These are phyloP conservation scores for Lagenorhynchus albirostris DNA, from an alignment of 2,113 vertebrate genomes.

Conservation along the genomic window DNA sequence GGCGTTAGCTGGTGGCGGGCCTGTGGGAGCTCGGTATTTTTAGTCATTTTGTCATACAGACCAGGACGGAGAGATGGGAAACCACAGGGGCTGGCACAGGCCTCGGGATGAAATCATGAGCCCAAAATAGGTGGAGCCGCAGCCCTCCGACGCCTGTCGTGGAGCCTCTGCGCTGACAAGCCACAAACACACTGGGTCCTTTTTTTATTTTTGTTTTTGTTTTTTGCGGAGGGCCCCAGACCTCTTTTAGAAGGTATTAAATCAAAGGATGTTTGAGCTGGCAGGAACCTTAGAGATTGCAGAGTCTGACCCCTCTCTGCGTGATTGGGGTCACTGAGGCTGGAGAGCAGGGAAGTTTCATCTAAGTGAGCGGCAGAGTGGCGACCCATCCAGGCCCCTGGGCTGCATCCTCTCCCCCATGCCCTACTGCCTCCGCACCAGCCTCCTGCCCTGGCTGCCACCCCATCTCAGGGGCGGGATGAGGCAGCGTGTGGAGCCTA, in stretches of 20 bases:
- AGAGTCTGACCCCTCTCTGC: not conserved
- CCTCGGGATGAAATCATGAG: constrained; percentile 17
- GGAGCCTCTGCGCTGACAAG: not conserved
- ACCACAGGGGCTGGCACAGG: constrained; percentile 42
- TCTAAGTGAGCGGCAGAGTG: not conserved
- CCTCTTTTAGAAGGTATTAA: not conserved
- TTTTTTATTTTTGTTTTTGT: not conserved
- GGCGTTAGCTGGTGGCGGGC: not conserved
- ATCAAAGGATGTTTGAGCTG: not conserved
- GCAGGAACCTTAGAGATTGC: not conserved
- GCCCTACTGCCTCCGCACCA: rapidly evolving
- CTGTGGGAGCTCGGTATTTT: constrained; percentile 50
- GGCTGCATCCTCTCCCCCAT: rapidly evolving
- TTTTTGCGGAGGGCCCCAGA: not conserved
- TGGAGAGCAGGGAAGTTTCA: not conserved
- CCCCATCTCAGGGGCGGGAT: rapidly evolving
- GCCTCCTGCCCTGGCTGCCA: not conserved
- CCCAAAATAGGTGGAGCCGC: not conserved
- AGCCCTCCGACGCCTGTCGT: not conserved
- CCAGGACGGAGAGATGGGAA: constrained; percentile 39
- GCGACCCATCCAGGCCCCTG: not conserved
- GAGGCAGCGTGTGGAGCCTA: rapidly evolving
- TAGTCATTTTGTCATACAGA: constrained; percentile 41
- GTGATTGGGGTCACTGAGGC: not conserved
- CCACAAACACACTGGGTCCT: rapidly evolving